Base-by-base conservation (phyloP, 2,113 vertebrate species). In the Delphinus delphis region DNA sequence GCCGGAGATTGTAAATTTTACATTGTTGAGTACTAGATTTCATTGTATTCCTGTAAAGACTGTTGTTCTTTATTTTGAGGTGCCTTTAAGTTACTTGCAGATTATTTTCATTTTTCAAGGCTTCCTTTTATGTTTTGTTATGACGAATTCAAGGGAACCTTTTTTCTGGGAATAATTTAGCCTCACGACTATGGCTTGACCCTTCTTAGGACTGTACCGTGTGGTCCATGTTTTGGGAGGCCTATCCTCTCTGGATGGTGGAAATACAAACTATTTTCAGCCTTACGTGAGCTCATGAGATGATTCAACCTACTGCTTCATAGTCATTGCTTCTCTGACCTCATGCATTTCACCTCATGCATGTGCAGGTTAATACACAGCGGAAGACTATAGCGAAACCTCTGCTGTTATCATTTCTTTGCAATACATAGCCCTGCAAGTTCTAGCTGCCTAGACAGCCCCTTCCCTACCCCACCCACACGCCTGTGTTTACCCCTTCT, bases 341-440 rank as follows among this genome's bases (percentile, higher is more conserved):
- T 58, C 36, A 33, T 74, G 25, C 82, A 47, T 84, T 81, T 88
- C 31, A 82, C n/a, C 62, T 86, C 8, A 53, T 15, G n/a, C 6
- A 21, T 68, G 20, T 60, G 23, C 26, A 71, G 26, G 14, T 77
- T 28, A 77, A 2, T 50, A 50, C 17, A 71, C 3, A 44, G 36
- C 68, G 20, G 17, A 63, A 94, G 33, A 62, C 55, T 44, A 0
- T 26, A 79, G 20, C 58, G 31, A 88, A 74, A 60, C 21, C 20
- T 73, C 38, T 76, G 25, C n/a, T 94, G 14, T 81, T 60, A 77
- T 17, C 26, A 63, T 88, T 93, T 87, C 47, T 97, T 82, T 83
- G n/a, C 15, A 47, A 31, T 65, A 68, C 1, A 67, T 25, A 70
- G 25, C 23, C 38, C 70, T 94, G 50, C 4, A 83, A 62, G 81